A percentile compares a stretch with the other conserved stretches of the same genome.
Conservation (phyloP, 1,140 invertebrate species). For the Trigoniulus corallinus region DNA sequence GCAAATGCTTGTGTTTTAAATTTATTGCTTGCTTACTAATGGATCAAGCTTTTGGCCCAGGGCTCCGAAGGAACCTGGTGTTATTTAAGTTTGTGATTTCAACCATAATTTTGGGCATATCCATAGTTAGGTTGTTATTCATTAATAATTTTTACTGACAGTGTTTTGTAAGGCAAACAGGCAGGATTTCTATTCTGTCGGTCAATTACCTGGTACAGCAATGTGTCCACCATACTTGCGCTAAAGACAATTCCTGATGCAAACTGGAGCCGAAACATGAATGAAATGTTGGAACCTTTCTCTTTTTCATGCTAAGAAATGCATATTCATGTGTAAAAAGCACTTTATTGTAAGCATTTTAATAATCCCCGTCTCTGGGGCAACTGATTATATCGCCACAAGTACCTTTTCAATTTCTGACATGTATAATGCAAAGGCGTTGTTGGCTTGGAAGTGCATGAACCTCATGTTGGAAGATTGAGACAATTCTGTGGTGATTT, state of each 20-base stretch:
- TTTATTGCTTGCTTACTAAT: too few species aligned
- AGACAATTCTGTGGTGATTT: constrained; percentile 92
- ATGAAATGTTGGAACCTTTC: constrained; percentile 90
- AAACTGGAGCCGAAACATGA: constrained; percentile 97
- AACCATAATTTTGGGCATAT: background rate
- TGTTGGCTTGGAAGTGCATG: constrained; percentile 8
- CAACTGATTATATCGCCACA: too few species aligned
- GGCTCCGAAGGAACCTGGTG: too few species aligned
- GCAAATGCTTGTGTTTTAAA: too few species aligned
- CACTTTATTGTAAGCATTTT: background rate
- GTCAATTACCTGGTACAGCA: constrained; percentile 31
- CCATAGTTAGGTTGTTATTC: too few species aligned
- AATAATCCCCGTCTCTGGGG: too few species aligned
- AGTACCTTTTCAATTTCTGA: constrained; percentile 8
- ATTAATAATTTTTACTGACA: background rate
- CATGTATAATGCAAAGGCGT: constrained; percentile 3
- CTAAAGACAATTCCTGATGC: constrained; percentile 94
- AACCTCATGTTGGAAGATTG: constrained; percentile 85
- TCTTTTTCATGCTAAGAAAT: constrained; percentile 80
- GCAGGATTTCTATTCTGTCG: background rate
- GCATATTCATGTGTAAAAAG: background rate
- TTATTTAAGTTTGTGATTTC: background rate
- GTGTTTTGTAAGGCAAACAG: background rate
- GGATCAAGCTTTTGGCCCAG: too few species aligned
- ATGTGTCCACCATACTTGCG: constrained; percentile 41